A percentile compares a stretch with the other conserved stretches of the same genome.
Evolutionary conservation across 1,140 invertebrate genomes (phyloP).

Genomic region (Maniola jurtina): DNA sequence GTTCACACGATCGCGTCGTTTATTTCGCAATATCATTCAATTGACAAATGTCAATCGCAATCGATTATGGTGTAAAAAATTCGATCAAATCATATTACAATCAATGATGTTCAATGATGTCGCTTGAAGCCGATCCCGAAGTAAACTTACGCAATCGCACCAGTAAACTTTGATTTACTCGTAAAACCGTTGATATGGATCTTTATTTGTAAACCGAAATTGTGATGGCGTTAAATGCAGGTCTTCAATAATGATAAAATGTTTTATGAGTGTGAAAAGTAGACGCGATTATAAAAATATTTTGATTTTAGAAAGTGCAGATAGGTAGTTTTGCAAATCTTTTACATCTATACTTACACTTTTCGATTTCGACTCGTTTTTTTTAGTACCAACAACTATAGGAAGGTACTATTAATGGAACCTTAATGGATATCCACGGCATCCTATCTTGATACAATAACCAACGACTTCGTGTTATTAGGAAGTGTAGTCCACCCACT

Average conservation of each 20-base stretch:
- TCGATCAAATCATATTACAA: not conserved
- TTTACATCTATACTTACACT: too few relatives aligned
- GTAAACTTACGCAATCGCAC: not conserved
- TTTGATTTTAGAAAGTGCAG: not conserved
- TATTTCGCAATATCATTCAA: constrained; percentile 9
- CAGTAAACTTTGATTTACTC: not conserved
- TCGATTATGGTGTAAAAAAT: not conserved
- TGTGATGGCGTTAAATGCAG: constrained; percentile 7
- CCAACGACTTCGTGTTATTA: not conserved
- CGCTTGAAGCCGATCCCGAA: not conserved
- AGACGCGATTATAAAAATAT: constrained; percentile 10
- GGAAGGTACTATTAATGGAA: not conserved
- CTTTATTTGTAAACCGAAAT: not conserved
- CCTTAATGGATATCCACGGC: constrained; percentile 8
- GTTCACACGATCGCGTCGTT: constrained; percentile 34
- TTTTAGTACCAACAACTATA: too few relatives aligned
- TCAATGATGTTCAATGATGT: too few relatives aligned
- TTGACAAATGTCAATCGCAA: not conserved
- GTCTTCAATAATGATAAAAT: constrained; percentile 1
- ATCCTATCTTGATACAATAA: constrained; percentile 22
- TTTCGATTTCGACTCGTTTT: too few relatives aligned
- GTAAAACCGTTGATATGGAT: not conserved
- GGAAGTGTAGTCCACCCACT: constrained; percentile 16
- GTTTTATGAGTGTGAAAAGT: constrained; percentile 3
- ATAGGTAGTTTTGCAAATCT: not conserved